Evolutionary conservation across 2,113 vertebrate species (phyloP).

Genomic region (Alethe diademata): DNA sequence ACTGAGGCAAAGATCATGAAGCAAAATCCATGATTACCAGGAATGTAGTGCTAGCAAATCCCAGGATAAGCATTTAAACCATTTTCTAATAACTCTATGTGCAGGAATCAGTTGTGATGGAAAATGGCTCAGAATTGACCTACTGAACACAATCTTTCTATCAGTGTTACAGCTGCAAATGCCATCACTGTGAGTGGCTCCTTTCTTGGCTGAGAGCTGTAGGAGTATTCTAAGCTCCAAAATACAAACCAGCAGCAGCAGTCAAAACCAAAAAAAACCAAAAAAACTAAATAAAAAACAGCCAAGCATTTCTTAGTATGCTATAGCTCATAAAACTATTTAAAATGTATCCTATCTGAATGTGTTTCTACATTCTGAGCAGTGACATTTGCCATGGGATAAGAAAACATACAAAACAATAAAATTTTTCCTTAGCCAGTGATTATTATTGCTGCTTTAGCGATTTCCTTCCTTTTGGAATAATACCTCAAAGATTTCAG

Average conservation of each 20-base stretch:
- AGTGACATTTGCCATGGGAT: background rate
- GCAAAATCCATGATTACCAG: background rate
- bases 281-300: background rate
- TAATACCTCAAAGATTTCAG: slow-evolving; percentile 16
- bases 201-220: background rate
- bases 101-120: background rate
- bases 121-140: background rate
- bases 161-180: background rate
- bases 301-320: background rate
- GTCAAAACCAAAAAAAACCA: background rate
- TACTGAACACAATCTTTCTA: accelerated
- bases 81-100: background rate
- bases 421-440: slow-evolving; percentile 6
- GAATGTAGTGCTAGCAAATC: background rate
- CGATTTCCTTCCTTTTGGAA: slow-evolving; percentile 44
- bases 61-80: background rate
- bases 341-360: background rate
- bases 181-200: background rate
- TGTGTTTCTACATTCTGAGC: background rate
- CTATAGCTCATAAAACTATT: background rate
- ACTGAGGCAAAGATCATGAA: background rate
- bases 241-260: background rate
- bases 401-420: slow-evolving; percentile 24
- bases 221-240: background rate
- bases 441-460: slow-evolving; percentile 26